Conservation (phyloP, 2,113 vertebrate genomes). For the rabbit (Oryctolagus cuniculus) region DNA sequence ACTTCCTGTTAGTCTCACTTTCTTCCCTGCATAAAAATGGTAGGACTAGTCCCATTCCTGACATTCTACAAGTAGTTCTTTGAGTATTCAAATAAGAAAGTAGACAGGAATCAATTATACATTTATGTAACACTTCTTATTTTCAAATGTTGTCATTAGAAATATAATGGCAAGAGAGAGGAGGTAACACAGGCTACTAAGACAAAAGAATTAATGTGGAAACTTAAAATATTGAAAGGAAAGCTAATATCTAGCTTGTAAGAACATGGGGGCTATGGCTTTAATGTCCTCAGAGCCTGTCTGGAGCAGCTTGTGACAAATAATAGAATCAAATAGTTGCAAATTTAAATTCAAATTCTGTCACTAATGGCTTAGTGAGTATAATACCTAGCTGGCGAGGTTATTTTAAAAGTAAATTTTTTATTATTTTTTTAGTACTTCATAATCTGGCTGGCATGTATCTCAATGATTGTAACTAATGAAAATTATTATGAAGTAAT, state of each 20-base stretch:
- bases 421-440: slow-evolving; percentile 35
- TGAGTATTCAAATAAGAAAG: neutral
- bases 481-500: slow-evolving; percentile 69
- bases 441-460: slow-evolving; percentile 5
- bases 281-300: neutral
- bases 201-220: neutral
- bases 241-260: neutral
- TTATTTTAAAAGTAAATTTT: slow-evolving; percentile 42
- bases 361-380: neutral
- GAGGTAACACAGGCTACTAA: neutral
- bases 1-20: neutral
- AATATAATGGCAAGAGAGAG: neutral
- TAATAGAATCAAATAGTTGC: neutral
- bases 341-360: neutral
- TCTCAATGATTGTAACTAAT: slow-evolving; percentile 45
- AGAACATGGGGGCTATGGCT: neutral
- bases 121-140: neutral
- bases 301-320: neutral
- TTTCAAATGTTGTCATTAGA: slow-evolving; percentile 1
- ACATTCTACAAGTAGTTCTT: neutral
- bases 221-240: neutral
- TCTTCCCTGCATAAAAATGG: neutral
- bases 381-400: neutral
- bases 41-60: neutral
- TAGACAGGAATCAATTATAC: neutral